Base-by-base conservation (phyloP, 2,888 invertebrate species). In the Zeuzera pyrina region DNA sequence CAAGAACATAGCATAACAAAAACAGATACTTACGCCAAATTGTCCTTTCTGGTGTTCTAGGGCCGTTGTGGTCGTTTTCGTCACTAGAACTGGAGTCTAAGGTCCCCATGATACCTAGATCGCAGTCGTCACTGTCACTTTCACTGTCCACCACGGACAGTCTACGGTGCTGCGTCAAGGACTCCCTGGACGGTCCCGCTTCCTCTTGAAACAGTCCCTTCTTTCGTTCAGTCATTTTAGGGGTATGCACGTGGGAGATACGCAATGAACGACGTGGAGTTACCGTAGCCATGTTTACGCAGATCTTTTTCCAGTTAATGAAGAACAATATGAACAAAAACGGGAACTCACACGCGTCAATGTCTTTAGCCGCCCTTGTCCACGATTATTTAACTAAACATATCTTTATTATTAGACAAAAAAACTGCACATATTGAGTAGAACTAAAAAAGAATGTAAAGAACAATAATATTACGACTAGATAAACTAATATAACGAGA, bases 221-320 rank as follows among this genome's bases (percentile, higher is more conserved):
- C 50, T 90, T 88, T 15, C 89, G 78, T 43, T 88, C 88, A 1
- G 86, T 79, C 59, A 88, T 74, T 49, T 85, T 85, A 2, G 88
- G 86, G 1, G 89, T 88, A 41, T 84, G 79, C 27, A 46, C 65
- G 34, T 72, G 68, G 6, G 71, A 66, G 35, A 65, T 42, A 7
- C 79, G 66, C 35, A 68, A 45, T 11, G 77, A 76, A 34, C 79
- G 71, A 23, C 78, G 61, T 8, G 84, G 84, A 13, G 84, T 81
- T 38, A 52, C 57, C 43, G 71, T 57, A 44, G 81, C 63, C 81
- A 81, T 83, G 15, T 43, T 45, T 45, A 32, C 13, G n/a, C n/a
- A n/a, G n/a, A n/a, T n/a, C n/a, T n/a, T n/a, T n/a, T n/a, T n/a
- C n/a, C n/a, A n/a, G n/a, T 34, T 27, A 38, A 43, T 42, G 31